phyloP scores from a whole-genome alignment of 2,113 vertebrate genomes.

The Hypocryptadius cinnamomeus region DNA sequence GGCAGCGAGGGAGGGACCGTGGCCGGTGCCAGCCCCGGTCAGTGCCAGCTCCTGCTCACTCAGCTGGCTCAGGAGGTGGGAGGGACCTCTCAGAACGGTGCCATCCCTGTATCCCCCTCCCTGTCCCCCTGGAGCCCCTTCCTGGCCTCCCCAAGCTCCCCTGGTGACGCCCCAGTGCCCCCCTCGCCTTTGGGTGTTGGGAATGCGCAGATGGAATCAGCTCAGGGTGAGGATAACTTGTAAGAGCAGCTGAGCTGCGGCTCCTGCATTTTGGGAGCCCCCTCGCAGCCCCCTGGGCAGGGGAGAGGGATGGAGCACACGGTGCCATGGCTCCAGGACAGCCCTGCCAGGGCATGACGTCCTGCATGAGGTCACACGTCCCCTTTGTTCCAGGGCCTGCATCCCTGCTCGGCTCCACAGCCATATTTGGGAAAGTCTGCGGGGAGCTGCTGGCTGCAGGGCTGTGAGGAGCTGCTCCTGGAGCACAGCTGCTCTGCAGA shows the following conservation, averaged over 20 bases:
- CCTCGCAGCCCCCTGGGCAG: not conserved
- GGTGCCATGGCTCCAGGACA: not conserved
- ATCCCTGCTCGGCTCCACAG: not conserved
- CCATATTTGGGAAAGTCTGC: conserved; percentile 46
- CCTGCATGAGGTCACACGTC: not conserved
- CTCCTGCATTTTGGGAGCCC: not conserved
- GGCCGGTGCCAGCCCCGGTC: fast-evolving
- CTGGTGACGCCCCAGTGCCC: not conserved
- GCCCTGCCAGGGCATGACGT: not conserved
- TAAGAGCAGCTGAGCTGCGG: not conserved
- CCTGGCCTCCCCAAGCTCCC: not conserved
- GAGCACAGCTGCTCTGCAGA: not conserved
- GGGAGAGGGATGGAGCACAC: not conserved
- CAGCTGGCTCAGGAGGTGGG: not conserved
- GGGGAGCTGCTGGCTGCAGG: not conserved
- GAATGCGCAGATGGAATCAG: not conserved
- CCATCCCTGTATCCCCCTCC: not conserved
- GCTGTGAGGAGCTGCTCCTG: not conserved
- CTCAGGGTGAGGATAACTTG: not conserved
- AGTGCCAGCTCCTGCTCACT: not conserved
- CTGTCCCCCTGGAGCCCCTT: not conserved
- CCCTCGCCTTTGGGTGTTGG: not conserved
- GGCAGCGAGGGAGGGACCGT: not conserved
- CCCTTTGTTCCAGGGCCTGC: not conserved
- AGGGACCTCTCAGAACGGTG: fast-evolving